Evolutionary conservation across 1,140 invertebrate genomes (phyloP).

Genomic region (Pseudomyrmex concolor): DNA sequence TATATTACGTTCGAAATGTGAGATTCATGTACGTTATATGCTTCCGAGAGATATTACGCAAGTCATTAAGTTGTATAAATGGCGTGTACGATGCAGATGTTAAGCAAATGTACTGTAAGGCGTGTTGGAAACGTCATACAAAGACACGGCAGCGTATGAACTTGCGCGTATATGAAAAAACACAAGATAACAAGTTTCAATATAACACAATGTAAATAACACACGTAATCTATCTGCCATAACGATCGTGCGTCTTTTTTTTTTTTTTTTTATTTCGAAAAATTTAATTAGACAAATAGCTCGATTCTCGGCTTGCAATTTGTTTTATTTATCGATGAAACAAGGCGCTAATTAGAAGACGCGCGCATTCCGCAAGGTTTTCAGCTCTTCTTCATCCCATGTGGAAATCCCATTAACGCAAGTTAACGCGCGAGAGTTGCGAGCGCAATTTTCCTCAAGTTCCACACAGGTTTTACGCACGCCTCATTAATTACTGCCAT

Average conservation of each 20-base stretch:
- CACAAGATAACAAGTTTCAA: not conserved
- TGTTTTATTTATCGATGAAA: slow-evolving; percentile 2
- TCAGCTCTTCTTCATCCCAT: slow-evolving; percentile 20
- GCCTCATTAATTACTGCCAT: slow-evolving; percentile 58
- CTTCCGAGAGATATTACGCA: not conserved
- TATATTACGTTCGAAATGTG: slow-evolving; percentile 22
- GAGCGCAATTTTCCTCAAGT: slow-evolving; percentile 42
- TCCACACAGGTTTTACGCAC: slow-evolving; percentile 26
- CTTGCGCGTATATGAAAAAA: not conserved
- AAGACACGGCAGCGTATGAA: slow-evolving; percentile 10
- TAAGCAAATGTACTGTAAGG: not conserved
- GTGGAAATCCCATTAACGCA: slow-evolving; percentile 25
- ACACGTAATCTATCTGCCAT: not conserved
- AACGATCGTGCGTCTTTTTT: no score
- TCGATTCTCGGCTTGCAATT: not conserved
- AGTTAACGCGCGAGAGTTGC: slow-evolving; percentile 25
- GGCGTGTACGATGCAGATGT: not conserved
- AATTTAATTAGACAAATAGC: no score
- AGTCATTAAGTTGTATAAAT: slow-evolving; percentile 30
- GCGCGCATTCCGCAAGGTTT: not conserved
- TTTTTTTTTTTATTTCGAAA: no score
- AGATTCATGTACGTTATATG: slow-evolving; percentile 18
- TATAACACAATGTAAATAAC: not conserved
- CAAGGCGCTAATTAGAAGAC: slow-evolving; percentile 7
- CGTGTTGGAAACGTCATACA: not conserved